A percentile compares a stretch with the other conserved stretches of the same genome.
phyloP scores from a whole-genome alignment of 1,140 invertebrate genomes.

The Holcopasites calliopsidis region DNA sequence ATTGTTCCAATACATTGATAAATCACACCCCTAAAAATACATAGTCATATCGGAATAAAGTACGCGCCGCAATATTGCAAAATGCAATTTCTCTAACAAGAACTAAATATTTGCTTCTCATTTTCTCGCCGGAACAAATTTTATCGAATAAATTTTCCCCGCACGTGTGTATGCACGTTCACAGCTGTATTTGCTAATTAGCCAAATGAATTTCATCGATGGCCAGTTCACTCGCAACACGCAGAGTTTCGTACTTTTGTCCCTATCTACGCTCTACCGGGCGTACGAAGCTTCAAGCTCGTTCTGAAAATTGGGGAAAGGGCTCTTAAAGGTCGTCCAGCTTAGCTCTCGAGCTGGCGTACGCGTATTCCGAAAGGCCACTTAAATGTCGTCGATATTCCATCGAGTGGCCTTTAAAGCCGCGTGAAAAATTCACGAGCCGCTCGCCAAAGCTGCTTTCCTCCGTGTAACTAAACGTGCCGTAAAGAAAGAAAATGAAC shows the following conservation, averaged over 20 bases:
- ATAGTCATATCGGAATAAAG: too few relatives aligned
- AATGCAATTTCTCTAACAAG: too few relatives aligned
- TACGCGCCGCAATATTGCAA: too few relatives aligned
- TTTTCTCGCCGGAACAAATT: too few relatives aligned
- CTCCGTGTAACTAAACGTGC: constrained; percentile 3
- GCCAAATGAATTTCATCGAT: not conserved
- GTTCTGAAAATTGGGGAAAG: not conserved
- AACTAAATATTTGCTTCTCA: too few relatives aligned
- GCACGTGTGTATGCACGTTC: too few relatives aligned
- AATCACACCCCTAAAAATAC: too few relatives aligned
- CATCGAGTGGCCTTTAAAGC: not conserved
- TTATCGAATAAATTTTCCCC: too few relatives aligned
- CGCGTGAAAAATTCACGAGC: constrained; percentile 45
- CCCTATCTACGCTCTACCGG: not conserved
- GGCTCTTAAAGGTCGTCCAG: constrained; percentile 6
- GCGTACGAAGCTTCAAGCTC: not conserved
- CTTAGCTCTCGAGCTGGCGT: not conserved
- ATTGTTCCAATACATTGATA: too few relatives aligned
- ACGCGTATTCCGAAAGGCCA: constrained; percentile 26
- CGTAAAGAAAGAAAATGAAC: constrained; percentile 42
- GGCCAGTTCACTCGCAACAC: not conserved
- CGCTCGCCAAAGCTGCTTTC: not conserved
- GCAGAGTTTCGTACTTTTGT: not conserved
- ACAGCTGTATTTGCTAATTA: too few relatives aligned
- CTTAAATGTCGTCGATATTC: constrained; percentile 48